These are phyloP conservation scores for Branchipolynoe longqiensis DNA, from an alignment of 2,888 invertebrate species.

Conservation along the genomic window DNA sequence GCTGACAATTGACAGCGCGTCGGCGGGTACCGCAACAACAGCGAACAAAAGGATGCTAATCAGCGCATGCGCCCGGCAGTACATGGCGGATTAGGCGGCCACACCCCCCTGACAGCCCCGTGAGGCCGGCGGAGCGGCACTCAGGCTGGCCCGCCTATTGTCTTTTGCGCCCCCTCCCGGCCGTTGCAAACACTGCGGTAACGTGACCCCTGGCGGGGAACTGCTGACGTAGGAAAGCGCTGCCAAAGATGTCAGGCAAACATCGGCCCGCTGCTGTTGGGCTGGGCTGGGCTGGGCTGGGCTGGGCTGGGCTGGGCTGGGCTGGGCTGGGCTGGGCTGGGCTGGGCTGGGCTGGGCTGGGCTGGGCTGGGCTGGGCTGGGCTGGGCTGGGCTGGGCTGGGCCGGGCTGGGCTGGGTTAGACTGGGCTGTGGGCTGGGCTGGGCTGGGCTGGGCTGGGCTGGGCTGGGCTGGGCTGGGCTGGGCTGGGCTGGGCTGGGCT, in stretches of 20 bases:
- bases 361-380: too few species aligned
- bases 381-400: too few species aligned
- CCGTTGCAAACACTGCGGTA: background rate
- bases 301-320: background rate
- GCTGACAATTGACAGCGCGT: background rate
- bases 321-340: too few species aligned
- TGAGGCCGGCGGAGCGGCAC: background rate
- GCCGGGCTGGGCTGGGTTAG: too few species aligned
- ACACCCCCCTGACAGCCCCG: background rate
- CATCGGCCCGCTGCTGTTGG: background rate
- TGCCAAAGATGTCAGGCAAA: slow-evolving; percentile 1
- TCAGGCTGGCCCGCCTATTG: slow-evolving; percentile 2
- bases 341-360: too few species aligned
- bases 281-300: background rate
- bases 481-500: background rate
- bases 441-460: background rate
- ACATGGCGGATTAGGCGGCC: slow-evolving; percentile 13
- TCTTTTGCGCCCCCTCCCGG: slow-evolving; percentile 27
- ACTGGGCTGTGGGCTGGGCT: too few species aligned
- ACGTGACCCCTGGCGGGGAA: background rate
- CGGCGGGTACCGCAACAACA: background rate
- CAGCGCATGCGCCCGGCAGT: background rate
- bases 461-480: background rate
- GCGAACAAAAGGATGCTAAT: slow-evolving; percentile 40
- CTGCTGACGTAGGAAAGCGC: background rate